phyloP scores from a whole-genome alignment of 1,140 invertebrate species.

The Leptopilina clavipes region DNA sequence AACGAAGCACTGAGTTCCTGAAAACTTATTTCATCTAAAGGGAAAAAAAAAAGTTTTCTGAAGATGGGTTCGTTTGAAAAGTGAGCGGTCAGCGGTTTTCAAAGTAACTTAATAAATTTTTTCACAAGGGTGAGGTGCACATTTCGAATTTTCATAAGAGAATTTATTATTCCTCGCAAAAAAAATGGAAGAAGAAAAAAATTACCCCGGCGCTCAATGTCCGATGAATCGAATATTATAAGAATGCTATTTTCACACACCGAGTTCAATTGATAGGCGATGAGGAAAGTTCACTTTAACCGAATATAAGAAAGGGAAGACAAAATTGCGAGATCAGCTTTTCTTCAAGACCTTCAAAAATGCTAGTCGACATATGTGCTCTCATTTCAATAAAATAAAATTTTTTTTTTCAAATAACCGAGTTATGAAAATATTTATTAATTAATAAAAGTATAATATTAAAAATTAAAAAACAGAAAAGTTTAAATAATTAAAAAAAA shows the following conservation, averaged over 20 bases:
- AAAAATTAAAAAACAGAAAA: no score
- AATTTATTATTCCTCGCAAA: neutral
- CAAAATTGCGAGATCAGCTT: neutral
- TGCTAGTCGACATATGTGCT: conserved; percentile 3
- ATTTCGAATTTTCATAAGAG: conserved; percentile 21
- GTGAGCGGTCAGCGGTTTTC: conserved; percentile 8
- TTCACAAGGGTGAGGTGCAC: neutral
- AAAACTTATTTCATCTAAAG: conserved; percentile 14
- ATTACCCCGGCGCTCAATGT: neutral
- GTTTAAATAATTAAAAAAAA: no score
- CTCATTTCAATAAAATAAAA: conserved; percentile 14
- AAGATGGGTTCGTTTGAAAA: conserved; percentile 24
- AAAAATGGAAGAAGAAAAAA: neutral
- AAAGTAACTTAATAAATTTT: conserved; percentile 21
- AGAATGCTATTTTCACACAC: conserved; percentile 20
- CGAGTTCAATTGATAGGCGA: conserved; percentile 5
- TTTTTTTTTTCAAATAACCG: no score
- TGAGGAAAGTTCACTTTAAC: neutral
- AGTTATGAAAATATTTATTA: no score
- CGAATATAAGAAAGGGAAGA: neutral
- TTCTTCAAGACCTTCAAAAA: neutral
- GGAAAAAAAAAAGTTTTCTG: neutral
- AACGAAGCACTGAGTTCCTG: neutral
- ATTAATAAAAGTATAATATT: no score
- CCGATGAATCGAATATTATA: conserved; percentile 12